Evolutionary conservation across 2,888 invertebrate species (phyloP).

Genomic region (Melanargia galathea): DNA sequence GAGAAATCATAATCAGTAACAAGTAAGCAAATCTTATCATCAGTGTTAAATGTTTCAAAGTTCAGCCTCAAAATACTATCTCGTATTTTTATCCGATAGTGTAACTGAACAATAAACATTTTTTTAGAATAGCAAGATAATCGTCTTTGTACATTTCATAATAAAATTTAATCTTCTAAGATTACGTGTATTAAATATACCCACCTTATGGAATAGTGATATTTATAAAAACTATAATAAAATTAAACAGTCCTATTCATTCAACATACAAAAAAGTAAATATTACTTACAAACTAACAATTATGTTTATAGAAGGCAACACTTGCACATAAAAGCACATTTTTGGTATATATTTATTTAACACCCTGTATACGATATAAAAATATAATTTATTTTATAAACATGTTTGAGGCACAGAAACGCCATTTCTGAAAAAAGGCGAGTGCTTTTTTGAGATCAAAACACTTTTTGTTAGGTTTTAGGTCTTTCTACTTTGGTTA

Average conservation of each 20-base stretch:
- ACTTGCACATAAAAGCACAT: slow-evolving; percentile 78
- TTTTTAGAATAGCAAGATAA: slow-evolving; percentile 38
- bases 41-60: slow-evolving; percentile 29
- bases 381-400: slow-evolving; percentile 64
- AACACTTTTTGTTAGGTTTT: slow-evolving; percentile 43
- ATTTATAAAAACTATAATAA: slow-evolving; percentile 54
- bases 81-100: slow-evolving; percentile 26
- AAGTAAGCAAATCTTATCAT: slow-evolving; percentile 32
- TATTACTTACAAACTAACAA: slow-evolving; percentile 33
- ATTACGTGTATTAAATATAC: slow-evolving; percentile 43
- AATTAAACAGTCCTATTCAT: slow-evolving; percentile 56
- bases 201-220: slow-evolving; percentile 42
- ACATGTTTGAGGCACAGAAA: slow-evolving; percentile 69
- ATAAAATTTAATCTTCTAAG: slow-evolving; percentile 45
- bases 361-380: slow-evolving; percentile 80
- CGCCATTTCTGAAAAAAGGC: slow-evolving; percentile 60
- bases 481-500: slow-evolving; percentile 23
- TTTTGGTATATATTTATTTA: slow-evolving; percentile 75
- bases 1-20: slow-evolving; percentile 36
- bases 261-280: slow-evolving; percentile 44
- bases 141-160: slow-evolving; percentile 55
- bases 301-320: slow-evolving; percentile 67
- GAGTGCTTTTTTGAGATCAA: slow-evolving; percentile 74
- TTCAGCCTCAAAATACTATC: slow-evolving; percentile 17
- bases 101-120: slow-evolving; percentile 20